Conservation (phyloP, 1,140 invertebrate species). For the Magallana ariakensis region DNA sequence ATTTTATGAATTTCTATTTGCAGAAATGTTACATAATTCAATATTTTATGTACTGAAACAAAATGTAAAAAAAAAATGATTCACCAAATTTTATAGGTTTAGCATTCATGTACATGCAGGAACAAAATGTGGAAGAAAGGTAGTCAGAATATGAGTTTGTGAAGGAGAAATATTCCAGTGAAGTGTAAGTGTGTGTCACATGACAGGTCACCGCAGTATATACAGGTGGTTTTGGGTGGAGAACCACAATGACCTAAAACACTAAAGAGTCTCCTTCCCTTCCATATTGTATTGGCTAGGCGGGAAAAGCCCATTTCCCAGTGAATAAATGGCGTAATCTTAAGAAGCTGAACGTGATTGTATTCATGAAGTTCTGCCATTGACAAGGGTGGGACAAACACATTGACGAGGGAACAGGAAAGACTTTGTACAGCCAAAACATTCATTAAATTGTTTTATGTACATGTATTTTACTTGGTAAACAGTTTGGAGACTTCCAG, state of each 20-base stretch:
- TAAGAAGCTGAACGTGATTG: constrained; percentile 25
- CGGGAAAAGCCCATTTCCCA: not conserved
- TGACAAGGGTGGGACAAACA: not conserved
- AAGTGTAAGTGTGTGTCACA: no score
- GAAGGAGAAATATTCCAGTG: no score
- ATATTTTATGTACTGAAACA: no score
- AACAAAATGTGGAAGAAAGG: no score
- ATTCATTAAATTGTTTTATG: constrained; percentile 8
- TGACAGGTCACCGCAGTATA: no score
- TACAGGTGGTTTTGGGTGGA: not conserved
- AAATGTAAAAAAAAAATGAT: no score
- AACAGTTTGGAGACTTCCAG: not conserved
- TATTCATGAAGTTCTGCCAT: not conserved
- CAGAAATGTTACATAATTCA: no score
- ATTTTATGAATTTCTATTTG: no score
- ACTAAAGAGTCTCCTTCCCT: not conserved
- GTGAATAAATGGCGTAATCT: not conserved
- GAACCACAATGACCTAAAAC: not conserved
- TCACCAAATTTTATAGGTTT: no score
- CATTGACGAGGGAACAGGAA: not conserved
- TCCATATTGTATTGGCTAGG: not conserved
- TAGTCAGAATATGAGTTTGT: no score
- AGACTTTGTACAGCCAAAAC: not conserved
- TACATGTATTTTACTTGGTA: not conserved
- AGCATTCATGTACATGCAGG: no score